A percentile compares a stretch with the other conserved stretches of the same genome.
Evolutionary conservation across 2,888 invertebrate species (phyloP).

Genomic region (Dione vanillae): DNA sequence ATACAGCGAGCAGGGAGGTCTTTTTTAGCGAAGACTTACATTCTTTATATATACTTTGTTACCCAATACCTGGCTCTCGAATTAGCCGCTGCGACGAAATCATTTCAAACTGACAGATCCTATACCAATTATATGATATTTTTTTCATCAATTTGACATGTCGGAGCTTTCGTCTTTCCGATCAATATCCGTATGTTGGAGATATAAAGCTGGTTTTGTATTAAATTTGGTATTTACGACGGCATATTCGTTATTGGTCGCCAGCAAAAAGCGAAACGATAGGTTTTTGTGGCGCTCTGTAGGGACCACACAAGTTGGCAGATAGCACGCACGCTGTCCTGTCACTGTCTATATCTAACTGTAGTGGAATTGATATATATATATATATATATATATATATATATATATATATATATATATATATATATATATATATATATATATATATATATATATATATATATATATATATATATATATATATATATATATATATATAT

Average conservation of each 20-base stretch:
- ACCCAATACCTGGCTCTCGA: conserved; percentile 65
- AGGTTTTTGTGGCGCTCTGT: conserved; percentile 64
- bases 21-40: conserved; percentile 49
- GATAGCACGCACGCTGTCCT: conserved; percentile 48
- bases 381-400: background rate
- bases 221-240: conserved; percentile 39
- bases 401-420: background rate
- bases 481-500: too few species aligned
- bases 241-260: conserved; percentile 52
- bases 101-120: conserved; percentile 75
- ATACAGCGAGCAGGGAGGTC: conserved; percentile 62
- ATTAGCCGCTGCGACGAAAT: conserved; percentile 73
- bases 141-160: conserved; percentile 47
- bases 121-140: conserved; percentile 65
- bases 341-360: conserved; percentile 26
- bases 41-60: conserved; percentile 55
- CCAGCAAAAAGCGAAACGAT: conserved; percentile 69
- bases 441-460: too few species aligned
- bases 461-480: too few species aligned
- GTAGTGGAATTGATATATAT: too few species aligned
- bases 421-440: background rate
- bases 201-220: conserved; percentile 54
- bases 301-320: conserved; percentile 73
- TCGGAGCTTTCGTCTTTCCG: conserved; percentile 19
- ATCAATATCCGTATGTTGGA: conserved; percentile 44